A percentile compares a stretch with the other conserved stretches of the same genome.
Evolutionary conservation across 2,113 vertebrate genomes (phyloP).

Genomic region (Pipra filicauda): DNA sequence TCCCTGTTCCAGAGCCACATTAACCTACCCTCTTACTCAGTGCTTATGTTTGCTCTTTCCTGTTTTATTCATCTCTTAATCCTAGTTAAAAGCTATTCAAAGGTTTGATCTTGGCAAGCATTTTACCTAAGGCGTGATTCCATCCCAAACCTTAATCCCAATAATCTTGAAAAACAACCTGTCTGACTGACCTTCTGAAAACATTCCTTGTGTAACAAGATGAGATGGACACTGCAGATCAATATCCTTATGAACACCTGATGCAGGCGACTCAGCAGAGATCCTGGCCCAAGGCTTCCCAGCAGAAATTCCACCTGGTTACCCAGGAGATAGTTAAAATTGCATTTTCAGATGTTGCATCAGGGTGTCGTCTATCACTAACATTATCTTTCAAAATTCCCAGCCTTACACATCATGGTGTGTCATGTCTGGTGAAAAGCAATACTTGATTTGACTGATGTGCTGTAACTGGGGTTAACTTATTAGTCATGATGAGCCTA

Average conservation of each 20-base stretch:
- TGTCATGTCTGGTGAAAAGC: conserved; percentile 60
- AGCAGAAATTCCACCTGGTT: not conserved
- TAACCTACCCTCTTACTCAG: not conserved
- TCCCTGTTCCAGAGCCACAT: not conserved
- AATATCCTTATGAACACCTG: not conserved
- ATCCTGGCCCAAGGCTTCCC: not conserved
- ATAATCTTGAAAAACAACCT: conserved; percentile 13
- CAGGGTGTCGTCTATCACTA: conserved; percentile 25
- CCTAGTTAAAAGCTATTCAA: conserved; percentile 46
- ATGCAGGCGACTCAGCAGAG: not conserved
- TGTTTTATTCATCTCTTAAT: conserved; percentile 36
- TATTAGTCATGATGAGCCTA: conserved; percentile 33
- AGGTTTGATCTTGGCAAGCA: conserved; percentile 20
- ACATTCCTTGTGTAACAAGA: not conserved
- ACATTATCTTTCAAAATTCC: conserved; percentile 56
- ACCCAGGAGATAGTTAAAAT: not conserved
- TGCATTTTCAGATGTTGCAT: conserved; percentile 32
- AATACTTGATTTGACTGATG: conserved; percentile 55
- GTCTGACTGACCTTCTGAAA: not conserved
- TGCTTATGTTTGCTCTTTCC: conserved; percentile 33
- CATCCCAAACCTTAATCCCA: conserved; percentile 51
- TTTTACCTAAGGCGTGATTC: conserved; percentile 52
- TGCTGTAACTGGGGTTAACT: conserved; percentile 37
- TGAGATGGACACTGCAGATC: not conserved
- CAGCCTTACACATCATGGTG: conserved; percentile 59